phyloP scores from a whole-genome alignment of 2,113 vertebrate species.

The Vombatus ursinus region DNA sequence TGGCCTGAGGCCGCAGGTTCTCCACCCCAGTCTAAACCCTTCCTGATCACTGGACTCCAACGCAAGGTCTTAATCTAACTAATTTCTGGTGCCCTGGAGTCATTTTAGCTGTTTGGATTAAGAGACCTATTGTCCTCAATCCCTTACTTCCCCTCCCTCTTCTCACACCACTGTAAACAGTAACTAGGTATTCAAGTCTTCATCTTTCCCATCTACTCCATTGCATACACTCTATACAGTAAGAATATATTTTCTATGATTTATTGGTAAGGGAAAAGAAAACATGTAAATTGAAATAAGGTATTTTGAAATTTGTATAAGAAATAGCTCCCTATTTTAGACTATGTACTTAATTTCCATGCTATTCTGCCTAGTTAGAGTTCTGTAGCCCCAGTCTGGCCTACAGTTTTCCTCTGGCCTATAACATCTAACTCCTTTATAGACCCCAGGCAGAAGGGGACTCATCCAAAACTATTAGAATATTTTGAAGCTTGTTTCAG shows the following conservation, averaged over 20 bases:
- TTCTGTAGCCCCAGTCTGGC: not conserved
- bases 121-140: not conserved
- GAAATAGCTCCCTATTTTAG: not conserved
- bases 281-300: not conserved
- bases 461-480: not conserved
- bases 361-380: not conserved
- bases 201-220: not conserved
- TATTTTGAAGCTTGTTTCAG: not conserved
- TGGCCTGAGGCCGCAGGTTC: no score
- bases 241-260: not conserved
- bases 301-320: not conserved
- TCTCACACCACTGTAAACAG: not conserved
- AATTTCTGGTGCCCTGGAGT: not conserved
- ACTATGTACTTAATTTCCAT: not conserved
- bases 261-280: not conserved
- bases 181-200: not conserved
- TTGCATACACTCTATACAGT: not conserved
- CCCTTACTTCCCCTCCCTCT: fast-evolving
- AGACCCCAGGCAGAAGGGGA: not conserved
- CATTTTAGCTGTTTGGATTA: not conserved
- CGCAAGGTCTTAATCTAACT: not conserved
- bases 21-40: not conserved
- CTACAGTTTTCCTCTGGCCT: no score
- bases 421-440: not conserved
- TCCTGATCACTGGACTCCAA: not conserved